Percentiles rank a stretch among this genome's conserved stretches.
Evolutionary conservation across 2,888 invertebrate genomes (phyloP).

Genomic region (Noctua janthina): DNA sequence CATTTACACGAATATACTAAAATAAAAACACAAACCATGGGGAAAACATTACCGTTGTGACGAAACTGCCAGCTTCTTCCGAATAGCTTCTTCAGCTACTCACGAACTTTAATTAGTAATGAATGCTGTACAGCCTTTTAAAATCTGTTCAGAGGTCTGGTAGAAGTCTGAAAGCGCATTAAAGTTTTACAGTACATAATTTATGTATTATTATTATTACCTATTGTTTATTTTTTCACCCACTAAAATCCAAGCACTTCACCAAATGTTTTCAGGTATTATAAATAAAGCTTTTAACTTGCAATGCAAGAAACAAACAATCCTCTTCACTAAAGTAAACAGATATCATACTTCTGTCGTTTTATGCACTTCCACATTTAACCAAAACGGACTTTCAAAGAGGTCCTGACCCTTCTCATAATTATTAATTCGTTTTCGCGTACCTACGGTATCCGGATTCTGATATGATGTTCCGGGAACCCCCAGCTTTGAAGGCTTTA

Average conservation of each 20-base stretch:
- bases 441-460: constrained; percentile 34
- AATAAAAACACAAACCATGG: no score
- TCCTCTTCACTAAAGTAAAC: neutral
- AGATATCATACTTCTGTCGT: neutral
- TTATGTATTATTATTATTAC: no score
- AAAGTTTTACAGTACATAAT: neutral
- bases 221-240: neutral
- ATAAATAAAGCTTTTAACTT: constrained; percentile 14
- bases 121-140: neutral
- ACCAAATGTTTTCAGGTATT: neutral
- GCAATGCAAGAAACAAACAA: neutral
- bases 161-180: neutral
- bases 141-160: neutral
- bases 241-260: neutral
- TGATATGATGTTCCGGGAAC: constrained; percentile 42
- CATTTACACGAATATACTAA: no score
- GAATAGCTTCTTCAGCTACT: no score
- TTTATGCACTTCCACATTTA: constrained; percentile 26
- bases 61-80: no score
- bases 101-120: no score
- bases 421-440: constrained; percentile 47
- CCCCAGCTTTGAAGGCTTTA: constrained; percentile 38
- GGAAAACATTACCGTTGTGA: no score
- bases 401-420: constrained; percentile 44
- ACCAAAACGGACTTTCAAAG: constrained; percentile 39